phyloP scores from a whole-genome alignment of 2,888 invertebrate genomes.

The Podabrus alpinus region DNA sequence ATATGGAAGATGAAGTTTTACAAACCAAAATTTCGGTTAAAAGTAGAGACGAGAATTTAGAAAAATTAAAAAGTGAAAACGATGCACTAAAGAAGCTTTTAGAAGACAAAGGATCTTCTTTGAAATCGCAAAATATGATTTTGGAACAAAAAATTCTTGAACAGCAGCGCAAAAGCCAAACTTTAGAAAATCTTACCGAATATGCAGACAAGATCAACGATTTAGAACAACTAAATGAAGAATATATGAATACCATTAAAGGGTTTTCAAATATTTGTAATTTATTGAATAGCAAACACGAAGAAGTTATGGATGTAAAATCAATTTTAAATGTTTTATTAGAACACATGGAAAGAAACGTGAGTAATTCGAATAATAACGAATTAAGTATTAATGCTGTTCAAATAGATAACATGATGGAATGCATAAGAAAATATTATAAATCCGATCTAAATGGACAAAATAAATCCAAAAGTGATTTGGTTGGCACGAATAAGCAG shows the following conservation, averaged over 20 bases:
- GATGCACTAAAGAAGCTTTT: not conserved
- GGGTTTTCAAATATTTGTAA: not conserved
- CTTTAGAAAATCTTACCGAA: not conserved
- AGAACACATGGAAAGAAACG: not conserved
- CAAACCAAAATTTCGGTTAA: not conserved
- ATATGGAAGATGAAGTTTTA: conserved; percentile 5
- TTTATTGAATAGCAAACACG: not conserved
- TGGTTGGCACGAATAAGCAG: not conserved
- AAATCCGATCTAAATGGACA: not conserved
- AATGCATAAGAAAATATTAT: not conserved
- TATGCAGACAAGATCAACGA: not conserved
- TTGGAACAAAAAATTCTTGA: not conserved
- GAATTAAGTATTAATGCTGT: not conserved
- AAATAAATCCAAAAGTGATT: not conserved
- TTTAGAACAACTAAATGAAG: not conserved
- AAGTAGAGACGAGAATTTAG: not conserved
- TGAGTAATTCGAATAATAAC: not conserved
- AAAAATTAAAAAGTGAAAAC: conserved; percentile 5
- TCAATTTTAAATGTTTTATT: not conserved
- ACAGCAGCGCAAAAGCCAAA: not conserved
- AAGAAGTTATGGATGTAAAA: not conserved
- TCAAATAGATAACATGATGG: not conserved
- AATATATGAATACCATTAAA: not conserved
- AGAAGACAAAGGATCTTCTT: not conserved
- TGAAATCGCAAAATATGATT: not conserved